phyloP scores from a whole-genome alignment of 2,888 invertebrate species.

The Mellilla xanthometata region DNA sequence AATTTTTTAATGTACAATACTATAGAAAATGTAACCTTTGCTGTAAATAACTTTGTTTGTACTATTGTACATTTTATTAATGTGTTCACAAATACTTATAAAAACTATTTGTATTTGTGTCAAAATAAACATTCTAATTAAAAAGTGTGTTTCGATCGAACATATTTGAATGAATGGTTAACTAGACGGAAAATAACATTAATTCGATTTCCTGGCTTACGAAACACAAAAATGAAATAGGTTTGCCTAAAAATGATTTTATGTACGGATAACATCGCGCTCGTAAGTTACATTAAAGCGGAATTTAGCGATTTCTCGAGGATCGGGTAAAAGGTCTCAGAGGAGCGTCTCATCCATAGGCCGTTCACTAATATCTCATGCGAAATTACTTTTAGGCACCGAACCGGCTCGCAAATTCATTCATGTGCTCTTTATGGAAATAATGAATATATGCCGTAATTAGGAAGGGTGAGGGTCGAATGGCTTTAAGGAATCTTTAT shows the following conservation, averaged over 20 bases:
- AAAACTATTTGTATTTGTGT: too few species aligned
- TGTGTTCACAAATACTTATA: too few species aligned
- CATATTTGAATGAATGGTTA: too few species aligned
- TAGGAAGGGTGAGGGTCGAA: constrained; percentile 15
- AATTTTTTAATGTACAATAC: too few species aligned
- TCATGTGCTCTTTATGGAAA: constrained; percentile 10
- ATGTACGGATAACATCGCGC: constrained; percentile 24
- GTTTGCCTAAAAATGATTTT: constrained; percentile 20
- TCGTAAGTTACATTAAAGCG: constrained; percentile 29
- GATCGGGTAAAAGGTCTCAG: constrained; percentile 18
- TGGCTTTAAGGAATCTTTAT: constrained; percentile 11
- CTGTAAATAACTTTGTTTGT: too few species aligned
- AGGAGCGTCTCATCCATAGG: constrained; percentile 14
- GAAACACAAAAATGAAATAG: constrained; percentile 17
- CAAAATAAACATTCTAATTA: too few species aligned
- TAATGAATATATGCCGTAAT: constrained; percentile 20
- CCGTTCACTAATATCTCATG: constrained; percentile 24
- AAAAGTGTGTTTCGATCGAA: too few species aligned
- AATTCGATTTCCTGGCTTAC: too few species aligned
- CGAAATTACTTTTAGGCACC: constrained; percentile 25
- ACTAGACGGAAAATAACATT: too few species aligned
- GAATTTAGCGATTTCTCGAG: constrained; percentile 25
- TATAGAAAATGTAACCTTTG: too few species aligned
- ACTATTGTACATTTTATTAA: too few species aligned
- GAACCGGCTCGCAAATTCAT: constrained; percentile 14